Conservation (phyloP, 2,888 invertebrate genomes). For the Abrostola triplasia region DNA sequence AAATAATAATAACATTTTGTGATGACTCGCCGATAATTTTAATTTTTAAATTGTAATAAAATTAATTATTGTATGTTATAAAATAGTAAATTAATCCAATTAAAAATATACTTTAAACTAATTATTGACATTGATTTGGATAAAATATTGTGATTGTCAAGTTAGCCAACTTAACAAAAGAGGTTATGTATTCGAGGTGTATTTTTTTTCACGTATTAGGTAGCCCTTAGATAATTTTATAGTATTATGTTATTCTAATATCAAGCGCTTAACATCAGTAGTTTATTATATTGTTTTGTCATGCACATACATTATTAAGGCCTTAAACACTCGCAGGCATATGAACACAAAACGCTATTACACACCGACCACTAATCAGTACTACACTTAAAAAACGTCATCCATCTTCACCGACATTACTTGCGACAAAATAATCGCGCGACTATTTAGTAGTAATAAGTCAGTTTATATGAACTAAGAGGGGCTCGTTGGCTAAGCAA, state of each 20-base stretch:
- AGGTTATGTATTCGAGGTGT: no score
- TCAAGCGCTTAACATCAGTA: constrained; percentile 4
- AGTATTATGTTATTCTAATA: background rate
- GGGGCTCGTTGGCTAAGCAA: no score
- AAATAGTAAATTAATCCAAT: no score
- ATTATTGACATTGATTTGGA: no score
- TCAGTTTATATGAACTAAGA: no score
- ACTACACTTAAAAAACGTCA: constrained; percentile 25
- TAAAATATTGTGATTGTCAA: no score
- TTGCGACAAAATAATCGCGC: constrained; percentile 10
- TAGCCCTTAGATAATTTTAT: background rate
- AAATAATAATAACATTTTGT: no score
- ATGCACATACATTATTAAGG: constrained; percentile 36
- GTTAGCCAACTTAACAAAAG: no score
- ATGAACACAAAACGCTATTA: constrained; percentile 28
- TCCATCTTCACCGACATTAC: constrained; percentile 5
- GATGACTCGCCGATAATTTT: no score
- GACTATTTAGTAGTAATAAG: background rate
- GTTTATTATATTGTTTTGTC: constrained; percentile 6
- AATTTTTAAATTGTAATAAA: no score
- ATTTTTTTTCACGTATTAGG: background rate
- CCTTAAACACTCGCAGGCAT: constrained; percentile 40
- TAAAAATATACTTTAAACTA: no score
- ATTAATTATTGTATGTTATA: no score
- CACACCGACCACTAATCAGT: constrained; percentile 36